Evolutionary conservation across 2,113 vertebrate species (phyloP).

Genomic region (Sturnus vulgaris): DNA sequence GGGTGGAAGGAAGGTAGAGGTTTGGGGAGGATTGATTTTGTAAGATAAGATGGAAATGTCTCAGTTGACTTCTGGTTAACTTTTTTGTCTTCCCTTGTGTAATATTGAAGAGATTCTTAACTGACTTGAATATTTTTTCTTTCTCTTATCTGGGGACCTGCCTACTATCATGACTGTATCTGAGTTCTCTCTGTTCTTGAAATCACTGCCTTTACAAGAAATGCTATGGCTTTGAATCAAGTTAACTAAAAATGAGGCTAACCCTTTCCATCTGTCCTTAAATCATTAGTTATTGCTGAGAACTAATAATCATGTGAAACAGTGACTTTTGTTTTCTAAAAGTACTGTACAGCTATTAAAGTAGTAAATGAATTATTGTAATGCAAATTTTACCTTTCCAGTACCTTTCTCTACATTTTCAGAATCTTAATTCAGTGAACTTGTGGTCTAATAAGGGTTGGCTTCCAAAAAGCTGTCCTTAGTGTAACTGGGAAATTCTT

Average conservation of each 20-base stretch:
- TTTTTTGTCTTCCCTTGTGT: background rate
- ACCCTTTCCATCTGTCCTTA: rapidly evolving
- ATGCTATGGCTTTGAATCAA: background rate
- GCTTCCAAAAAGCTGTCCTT: background rate
- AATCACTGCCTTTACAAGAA: background rate
- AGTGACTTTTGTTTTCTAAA: background rate
- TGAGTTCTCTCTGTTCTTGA: background rate
- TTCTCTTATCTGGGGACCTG: background rate
- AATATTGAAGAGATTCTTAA: background rate
- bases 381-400: background rate
- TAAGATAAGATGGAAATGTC: background rate
- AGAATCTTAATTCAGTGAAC: background rate
- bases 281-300: background rate
- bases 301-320: background rate
- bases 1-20: background rate
- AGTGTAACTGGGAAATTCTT: background rate
- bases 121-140: background rate
- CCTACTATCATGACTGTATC: background rate
- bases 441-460: background rate
- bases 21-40: background rate
- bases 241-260: background rate
- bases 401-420: background rate
- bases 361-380: background rate
- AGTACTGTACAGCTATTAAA: background rate
- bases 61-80: background rate